phyloP scores from a whole-genome alignment of 2,888 invertebrate species.

The Melieria omissa region DNA sequence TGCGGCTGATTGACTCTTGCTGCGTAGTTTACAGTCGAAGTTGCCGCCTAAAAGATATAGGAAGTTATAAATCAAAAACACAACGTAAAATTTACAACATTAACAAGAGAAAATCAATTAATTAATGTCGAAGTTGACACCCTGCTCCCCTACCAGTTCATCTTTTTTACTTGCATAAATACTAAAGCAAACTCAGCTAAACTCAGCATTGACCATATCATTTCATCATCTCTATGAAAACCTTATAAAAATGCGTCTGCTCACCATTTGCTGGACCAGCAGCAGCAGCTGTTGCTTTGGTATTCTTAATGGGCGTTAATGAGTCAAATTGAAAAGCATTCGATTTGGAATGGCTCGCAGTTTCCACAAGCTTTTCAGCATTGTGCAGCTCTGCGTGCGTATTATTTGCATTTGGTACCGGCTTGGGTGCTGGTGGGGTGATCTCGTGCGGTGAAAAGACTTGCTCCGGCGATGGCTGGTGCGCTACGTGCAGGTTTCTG shows the following conservation, averaged over 20 bases:
- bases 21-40: too few species aligned
- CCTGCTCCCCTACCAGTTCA: too few species aligned
- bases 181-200: too few species aligned
- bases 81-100: too few species aligned
- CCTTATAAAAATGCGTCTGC: background rate
- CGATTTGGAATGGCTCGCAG: slow-evolving; percentile 63
- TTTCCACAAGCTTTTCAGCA: slow-evolving; percentile 66
- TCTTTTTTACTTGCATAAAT: too few species aligned
- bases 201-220: background rate
- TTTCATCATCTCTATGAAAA: background rate
- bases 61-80: too few species aligned
- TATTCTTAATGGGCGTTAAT: slow-evolving; percentile 63
- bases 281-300: slow-evolving; percentile 5
- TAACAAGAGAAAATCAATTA: too few species aligned
- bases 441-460: slow-evolving; percentile 49
- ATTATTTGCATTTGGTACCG: too few species aligned
- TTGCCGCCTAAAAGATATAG: too few species aligned
- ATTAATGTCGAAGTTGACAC: too few species aligned
- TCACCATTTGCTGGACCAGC: slow-evolving; percentile 31
- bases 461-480: slow-evolving; percentile 47
- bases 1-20: too few species aligned
- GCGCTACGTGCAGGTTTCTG: slow-evolving; percentile 39
- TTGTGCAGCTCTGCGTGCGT: slow-evolving; percentile 62
- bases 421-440: background rate
- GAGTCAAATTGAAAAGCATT: slow-evolving; percentile 67